Percentiles rank a stretch among this genome's conserved stretches.
These are phyloP conservation scores for Atopsyche davidsoni DNA, from an alignment of 1,140 invertebrate genomes.

Conservation along the genomic window DNA sequence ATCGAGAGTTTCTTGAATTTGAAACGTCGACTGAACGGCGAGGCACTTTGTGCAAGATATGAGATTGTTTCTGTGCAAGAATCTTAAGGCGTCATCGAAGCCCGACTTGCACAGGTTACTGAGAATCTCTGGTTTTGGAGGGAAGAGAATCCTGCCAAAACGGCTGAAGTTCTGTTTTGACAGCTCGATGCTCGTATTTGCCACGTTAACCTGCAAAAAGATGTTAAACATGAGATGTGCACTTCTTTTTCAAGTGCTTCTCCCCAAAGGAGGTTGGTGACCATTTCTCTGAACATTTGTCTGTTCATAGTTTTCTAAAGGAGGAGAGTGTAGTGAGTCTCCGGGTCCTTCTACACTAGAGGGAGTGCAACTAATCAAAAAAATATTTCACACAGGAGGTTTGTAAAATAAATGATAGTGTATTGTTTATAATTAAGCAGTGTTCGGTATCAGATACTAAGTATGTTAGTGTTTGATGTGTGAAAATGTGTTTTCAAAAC, in stretches of 20 bases:
- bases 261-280: too few species aligned
- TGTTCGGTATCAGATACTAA: too few species aligned
- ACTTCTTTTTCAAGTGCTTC: too few species aligned
- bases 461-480: too few species aligned
- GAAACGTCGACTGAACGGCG: conserved; percentile 74
- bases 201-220: conserved; percentile 73
- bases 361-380: too few species aligned
- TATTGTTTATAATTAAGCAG: too few species aligned
- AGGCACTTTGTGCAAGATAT: conserved; percentile 81
- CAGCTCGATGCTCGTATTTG: conserved; percentile 92
- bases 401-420: too few species aligned
- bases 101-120: conserved; percentile 97
- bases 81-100: conserved; percentile 92
- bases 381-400: too few species aligned
- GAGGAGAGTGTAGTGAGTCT: too few species aligned
- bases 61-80: conserved; percentile 86
- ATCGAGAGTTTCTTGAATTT: conserved; percentile 64
- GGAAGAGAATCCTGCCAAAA: conserved; percentile 86
- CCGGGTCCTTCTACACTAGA: neutral
- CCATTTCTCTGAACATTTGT: too few species aligned
- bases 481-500: too few species aligned
- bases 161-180: conserved; percentile 89
- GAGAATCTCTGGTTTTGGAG: conserved; percentile 85
- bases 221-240: conserved; percentile 17
- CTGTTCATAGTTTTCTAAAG: too few species aligned